These are phyloP conservation scores for Micronisus gabar DNA, from an alignment of 2,113 vertebrate genomes.

Conservation along the genomic window DNA sequence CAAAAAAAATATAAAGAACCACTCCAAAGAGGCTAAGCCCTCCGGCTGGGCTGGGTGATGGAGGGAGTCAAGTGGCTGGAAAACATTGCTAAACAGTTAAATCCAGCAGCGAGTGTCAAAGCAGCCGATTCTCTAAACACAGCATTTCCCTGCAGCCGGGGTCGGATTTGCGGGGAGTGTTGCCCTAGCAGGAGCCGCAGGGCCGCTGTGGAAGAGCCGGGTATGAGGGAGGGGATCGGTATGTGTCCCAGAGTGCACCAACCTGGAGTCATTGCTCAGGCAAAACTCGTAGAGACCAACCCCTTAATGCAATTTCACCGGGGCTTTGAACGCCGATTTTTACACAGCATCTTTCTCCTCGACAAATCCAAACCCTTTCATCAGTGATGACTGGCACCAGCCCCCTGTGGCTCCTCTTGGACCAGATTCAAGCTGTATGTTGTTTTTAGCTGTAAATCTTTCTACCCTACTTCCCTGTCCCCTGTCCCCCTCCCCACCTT, in stretches of 20 bases:
- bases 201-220: not conserved
- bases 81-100: conserved; percentile 33
- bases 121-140: not conserved
- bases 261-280: not conserved
- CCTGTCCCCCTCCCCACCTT: not conserved
- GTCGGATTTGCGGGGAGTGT: not conserved
- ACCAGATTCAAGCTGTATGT: conserved; percentile 39
- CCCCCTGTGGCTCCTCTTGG: conserved; percentile 58
- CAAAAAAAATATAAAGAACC: not conserved
- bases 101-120: not conserved
- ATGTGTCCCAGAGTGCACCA: not conserved
- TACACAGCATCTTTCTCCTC: conserved; percentile 40
- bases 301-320: not conserved
- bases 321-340: conserved; percentile 23
- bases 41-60: not conserved
- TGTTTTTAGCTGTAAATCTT: conserved; percentile 55
- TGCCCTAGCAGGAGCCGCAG: not conserved
- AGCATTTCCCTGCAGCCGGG: not conserved
- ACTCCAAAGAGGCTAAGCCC: not conserved
- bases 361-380: conserved; percentile 54
- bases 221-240: not conserved
- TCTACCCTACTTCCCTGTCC: not conserved
- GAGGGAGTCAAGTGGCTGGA: conserved; percentile 26
- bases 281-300: not conserved
- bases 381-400: conserved; percentile 65